Evolutionary conservation across 2,888 invertebrate genomes (phyloP).

Genomic region (Dorcus parallelipipedus): DNA sequence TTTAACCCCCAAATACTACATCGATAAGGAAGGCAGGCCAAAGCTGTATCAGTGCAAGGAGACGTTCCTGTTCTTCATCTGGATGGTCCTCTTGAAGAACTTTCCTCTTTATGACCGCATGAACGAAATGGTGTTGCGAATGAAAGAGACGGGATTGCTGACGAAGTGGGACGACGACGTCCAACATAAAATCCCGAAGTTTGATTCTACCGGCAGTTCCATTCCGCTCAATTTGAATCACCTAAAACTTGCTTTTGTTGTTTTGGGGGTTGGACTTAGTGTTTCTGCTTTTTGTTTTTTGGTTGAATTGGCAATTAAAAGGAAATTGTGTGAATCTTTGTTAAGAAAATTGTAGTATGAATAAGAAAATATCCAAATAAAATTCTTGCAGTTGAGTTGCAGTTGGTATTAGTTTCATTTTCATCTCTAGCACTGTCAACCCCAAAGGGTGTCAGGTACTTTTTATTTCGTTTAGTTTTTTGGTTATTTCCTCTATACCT

Average conservation of each 20-base stretch:
- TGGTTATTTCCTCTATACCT: no score
- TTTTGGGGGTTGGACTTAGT: conserved; percentile 2
- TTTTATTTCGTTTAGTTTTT: no score
- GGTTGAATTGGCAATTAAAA: background rate
- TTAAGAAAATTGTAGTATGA: no score
- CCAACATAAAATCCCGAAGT: background rate
- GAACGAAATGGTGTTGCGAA: conserved; percentile 9
- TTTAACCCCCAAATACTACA: conserved; percentile 23
- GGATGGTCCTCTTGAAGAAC: conserved; percentile 16
- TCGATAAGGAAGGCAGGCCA: conserved; percentile 17
- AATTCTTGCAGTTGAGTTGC: no score
- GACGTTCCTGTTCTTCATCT: conserved; percentile 8
- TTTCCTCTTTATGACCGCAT: conserved; percentile 18
- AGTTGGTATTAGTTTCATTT: no score
- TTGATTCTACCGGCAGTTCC: background rate
- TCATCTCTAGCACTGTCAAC: no score
- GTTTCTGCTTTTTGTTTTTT: background rate
- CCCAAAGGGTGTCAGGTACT: no score
- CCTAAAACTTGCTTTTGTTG: conserved; percentile 13
- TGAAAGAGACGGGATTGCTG: conserved; percentile 18
- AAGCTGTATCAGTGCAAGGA: conserved; percentile 21
- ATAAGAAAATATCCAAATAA: no score
- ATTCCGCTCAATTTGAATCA: conserved; percentile 5
- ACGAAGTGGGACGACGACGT: conserved; percentile 22
- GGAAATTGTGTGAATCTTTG: no score